A percentile compares a stretch with the other conserved stretches of the same genome.
Conservation (phyloP, 2,797 vertebrate species). For the Erpetoichthys calabaricus region DNA sequence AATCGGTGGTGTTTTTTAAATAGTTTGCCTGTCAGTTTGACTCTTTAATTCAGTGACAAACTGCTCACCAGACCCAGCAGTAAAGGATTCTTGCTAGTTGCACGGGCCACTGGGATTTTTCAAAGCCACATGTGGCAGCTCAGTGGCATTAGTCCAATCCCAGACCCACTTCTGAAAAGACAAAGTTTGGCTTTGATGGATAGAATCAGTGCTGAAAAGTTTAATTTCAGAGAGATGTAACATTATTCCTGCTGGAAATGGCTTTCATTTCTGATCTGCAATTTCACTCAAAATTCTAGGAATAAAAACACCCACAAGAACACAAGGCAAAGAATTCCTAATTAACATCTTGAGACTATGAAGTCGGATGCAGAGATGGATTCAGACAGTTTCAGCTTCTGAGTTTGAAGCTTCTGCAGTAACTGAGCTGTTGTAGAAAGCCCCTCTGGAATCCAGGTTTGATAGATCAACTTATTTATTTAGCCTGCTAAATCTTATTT, state of each 20-base stretch:
- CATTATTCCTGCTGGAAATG: background rate
- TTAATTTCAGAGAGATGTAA: background rate
- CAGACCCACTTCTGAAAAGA: background rate
- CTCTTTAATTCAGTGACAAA: slow-evolving; percentile 39
- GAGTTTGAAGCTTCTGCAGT: no score
- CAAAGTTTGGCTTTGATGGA: slow-evolving; percentile 1
- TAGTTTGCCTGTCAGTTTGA: slow-evolving; percentile 44
- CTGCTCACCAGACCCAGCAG: slow-evolving; percentile 13
- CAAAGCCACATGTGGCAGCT: background rate
- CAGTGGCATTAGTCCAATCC: background rate
- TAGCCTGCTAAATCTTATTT: no score
- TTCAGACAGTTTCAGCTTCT: no score
- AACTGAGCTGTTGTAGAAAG: no score
- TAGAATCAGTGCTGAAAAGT: background rate
- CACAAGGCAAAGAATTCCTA: background rate
- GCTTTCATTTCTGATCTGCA: background rate
- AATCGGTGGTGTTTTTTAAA: slow-evolving; percentile 48
- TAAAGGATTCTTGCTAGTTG: background rate
- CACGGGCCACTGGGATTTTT: background rate
- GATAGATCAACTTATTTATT: no score
- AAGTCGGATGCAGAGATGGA: background rate
- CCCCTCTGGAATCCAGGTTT: no score
- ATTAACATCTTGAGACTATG: background rate
- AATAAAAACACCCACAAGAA: background rate
- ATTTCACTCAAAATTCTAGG: slow-evolving; percentile 1